Base-by-base conservation (phyloP, 2,797 vertebrate genomes). In the Allobates femoralis region DNA sequence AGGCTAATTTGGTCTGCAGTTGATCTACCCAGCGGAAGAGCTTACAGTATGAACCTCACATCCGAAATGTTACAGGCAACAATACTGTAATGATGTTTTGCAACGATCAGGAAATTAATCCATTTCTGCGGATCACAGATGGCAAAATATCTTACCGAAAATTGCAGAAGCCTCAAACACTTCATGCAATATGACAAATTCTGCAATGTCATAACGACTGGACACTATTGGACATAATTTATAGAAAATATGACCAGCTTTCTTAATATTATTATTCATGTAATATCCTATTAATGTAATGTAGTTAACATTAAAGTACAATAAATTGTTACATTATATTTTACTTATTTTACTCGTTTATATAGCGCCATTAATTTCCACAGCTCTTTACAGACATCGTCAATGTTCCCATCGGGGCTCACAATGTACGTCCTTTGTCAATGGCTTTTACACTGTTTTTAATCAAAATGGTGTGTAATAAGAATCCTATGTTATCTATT, bases 1-100 rank as follows among this genome's bases (percentile, higher is more conserved):
- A 77, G 79, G 85, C 79, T 66, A 69, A 78, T 71, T 83, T 79
- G 21, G 62, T 28, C 80, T 56, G 73, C 10, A 78, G 73, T 8
- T 30, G 16, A 69, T 26, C 34, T 37, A 58, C 60, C 34, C 74
- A 58, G 51, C 80, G 60, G 69, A 58, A n/a, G 10, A 50, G 60
- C 55, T 75, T 83, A 75, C 34, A 23, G 81, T 3, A 41, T 14
- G 34, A 83, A 56, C 53, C 34, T 37, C 60, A 51, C 67, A 58
- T 69, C 69, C 32, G 30, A 18, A 58, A 60, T 74, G 18, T 46
- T 82, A 34, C 3, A 55, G 50, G 21, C 19, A 11, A 32, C 28
- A 11, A 58, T 82, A 50, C 71, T 50, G 41, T 26, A 71, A 82
- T 26, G 18, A 23, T 37, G 18, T 71, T 34, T 71, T 37, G 66